phyloP scores from a whole-genome alignment of 2,113 vertebrate species.

The Melanocharis versteri region DNA sequence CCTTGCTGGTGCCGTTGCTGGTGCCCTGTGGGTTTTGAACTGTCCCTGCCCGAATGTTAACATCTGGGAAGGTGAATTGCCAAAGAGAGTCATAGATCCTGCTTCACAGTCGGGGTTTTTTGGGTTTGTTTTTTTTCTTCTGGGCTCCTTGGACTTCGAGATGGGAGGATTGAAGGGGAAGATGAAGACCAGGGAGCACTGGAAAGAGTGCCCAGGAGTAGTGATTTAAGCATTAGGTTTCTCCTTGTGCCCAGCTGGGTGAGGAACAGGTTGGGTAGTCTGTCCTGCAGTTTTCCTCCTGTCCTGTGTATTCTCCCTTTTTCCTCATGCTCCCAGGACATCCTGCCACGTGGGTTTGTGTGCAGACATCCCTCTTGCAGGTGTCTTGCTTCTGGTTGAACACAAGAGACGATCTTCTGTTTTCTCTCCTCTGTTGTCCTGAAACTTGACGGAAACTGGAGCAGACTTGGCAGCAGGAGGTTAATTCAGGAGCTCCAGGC shows the following conservation, averaged over 20 bases:
- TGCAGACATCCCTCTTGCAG: neutral
- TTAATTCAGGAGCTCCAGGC: neutral
- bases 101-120: neutral
- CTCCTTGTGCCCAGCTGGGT: neutral
- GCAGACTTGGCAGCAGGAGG: neutral
- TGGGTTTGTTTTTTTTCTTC: neutral
- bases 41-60: neutral
- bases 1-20: neutral
- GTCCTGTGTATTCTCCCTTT: neutral
- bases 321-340: neutral
- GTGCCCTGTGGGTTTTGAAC: neutral
- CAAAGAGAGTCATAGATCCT: neutral
- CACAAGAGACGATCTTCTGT: neutral
- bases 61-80: neutral
- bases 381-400: neutral
- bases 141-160: neutral
- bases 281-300: neutral
- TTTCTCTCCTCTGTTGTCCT: neutral
- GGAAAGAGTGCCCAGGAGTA: neutral
- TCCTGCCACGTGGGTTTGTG: neutral
- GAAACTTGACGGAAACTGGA: neutral
- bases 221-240: neutral
- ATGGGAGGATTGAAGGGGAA: neutral
- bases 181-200: neutral
- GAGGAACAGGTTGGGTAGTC: neutral